Percentiles rank a stretch among this genome's conserved stretches.
Evolutionary conservation across 2,113 vertebrate species (phyloP).

Genomic region (Takifugu bimaculatus): DNA sequence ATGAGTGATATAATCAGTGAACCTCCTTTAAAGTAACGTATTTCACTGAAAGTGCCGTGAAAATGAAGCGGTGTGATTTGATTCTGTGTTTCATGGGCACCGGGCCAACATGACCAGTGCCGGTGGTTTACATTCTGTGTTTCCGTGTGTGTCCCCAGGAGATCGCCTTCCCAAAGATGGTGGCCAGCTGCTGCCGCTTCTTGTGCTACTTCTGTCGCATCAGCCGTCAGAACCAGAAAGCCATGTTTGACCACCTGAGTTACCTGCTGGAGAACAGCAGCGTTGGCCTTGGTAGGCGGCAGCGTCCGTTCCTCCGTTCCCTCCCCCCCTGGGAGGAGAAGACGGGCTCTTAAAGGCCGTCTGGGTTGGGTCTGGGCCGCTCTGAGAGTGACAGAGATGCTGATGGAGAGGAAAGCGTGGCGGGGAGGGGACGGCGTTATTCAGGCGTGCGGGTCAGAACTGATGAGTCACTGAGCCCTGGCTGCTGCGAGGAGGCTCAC

Average conservation of each 20-base stretch:
- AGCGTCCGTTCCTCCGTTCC: background rate
- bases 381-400: slow-evolving; percentile 1
- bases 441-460: slow-evolving; percentile 29
- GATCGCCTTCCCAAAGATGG: slow-evolving; percentile 95
- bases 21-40: no score
- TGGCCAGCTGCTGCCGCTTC: slow-evolving; percentile 97
- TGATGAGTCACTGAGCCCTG: slow-evolving; percentile 46
- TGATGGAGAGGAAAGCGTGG: slow-evolving; percentile 3
- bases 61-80: no score
- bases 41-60: no score
- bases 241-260: slow-evolving; percentile 98
- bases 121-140: slow-evolving; percentile 1
- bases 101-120: no score
- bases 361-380: background rate
- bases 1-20: no score
- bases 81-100: no score
- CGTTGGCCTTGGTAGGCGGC: slow-evolving; percentile 84
- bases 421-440: slow-evolving; percentile 15
- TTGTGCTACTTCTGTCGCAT: slow-evolving; percentile 99
- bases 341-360: background rate
- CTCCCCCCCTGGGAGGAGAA: background rate
- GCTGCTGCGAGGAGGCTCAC: no score
- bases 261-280: slow-evolving; percentile 98
- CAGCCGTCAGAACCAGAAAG: slow-evolving; percentile 96
- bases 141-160: slow-evolving; percentile 67